Evolutionary conservation across 2,888 invertebrate species (phyloP), one percentile per base, ranked within the genome.

Genomic region (Drosophila siamana): DNA sequence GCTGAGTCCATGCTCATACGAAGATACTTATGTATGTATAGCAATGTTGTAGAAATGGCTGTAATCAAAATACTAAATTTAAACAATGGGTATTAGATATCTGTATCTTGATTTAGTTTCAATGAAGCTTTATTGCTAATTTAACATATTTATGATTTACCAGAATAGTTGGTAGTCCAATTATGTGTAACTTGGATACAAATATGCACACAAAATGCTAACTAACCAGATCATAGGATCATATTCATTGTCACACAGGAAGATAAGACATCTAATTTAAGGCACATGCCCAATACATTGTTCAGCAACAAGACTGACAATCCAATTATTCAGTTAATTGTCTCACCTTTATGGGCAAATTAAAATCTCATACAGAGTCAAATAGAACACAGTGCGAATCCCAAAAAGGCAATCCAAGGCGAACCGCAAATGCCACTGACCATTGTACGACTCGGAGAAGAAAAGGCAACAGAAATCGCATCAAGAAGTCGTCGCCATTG

Each of bases 321-420:
- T 90, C 90, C 90, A 90, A 90, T 90, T 90, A 90, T 91, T 86
- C 77, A 48, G 80, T 84, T 91, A 91, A 90, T 91, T 91, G 91
- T 90, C 85, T 89, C 90, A 90, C 75, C 90, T 89, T 90, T 88
- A 85, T 86, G 84, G 73, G 60, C 81, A 91, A 90, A 90, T 91
- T 90, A 83, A 91, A 91, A 91, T 89, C 90, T 88, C 68, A 74
- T 70, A 59, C 66, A 80, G 84, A 91, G 90, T 91, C 91, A 91
- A 90, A 89, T 79, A 72, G 69, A 78, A 73, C 57, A 74, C 55
- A 51, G 43, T 11, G 56, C 30, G 59, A 50, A 33, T 52, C 24
- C 48, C 48, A 33, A 33, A 40, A 46, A 46, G 50, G 50, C 16
- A 33, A 55, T 13, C 60, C 51, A 52, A 56, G 33, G 9, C n/a